Percentiles rank a stretch among this genome's conserved stretches.
phyloP scores from a whole-genome alignment of 1,140 invertebrate species.

The Zaprionus kolodkinae region DNA sequence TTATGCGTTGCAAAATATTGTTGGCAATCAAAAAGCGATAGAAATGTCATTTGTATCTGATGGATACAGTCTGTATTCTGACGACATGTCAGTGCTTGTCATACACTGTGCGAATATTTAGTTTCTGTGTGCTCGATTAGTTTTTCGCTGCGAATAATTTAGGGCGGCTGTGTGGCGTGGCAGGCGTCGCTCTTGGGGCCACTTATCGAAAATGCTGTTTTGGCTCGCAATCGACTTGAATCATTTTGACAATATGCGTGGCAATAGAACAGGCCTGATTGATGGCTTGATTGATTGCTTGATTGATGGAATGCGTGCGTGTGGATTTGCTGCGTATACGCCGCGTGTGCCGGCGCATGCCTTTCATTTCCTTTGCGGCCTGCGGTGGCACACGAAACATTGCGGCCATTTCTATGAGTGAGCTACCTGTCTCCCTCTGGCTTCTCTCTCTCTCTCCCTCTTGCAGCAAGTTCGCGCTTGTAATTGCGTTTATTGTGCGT shows the following conservation, averaged over 20 bases:
- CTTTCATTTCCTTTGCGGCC: constrained; percentile 68
- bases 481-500: constrained; percentile 82
- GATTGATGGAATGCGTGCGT: constrained; percentile 25
- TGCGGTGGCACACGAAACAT: constrained; percentile 45
- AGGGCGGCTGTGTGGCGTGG: neutral
- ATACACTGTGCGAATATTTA: neutral
- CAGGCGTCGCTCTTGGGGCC: constrained; percentile 24
- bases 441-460: too few relatives aligned
- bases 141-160: constrained; percentile 47
- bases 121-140: constrained; percentile 17
- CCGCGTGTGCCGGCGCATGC: constrained; percentile 35
- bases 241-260: constrained; percentile 61
- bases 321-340: constrained; percentile 26
- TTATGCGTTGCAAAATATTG: constrained; percentile 52
- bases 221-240: constrained; percentile 64
- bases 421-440: neutral
- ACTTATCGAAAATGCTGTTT: constrained; percentile 71
- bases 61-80: constrained; percentile 11
- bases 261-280: constrained; percentile 31
- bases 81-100: constrained; percentile 18
- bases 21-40: constrained; percentile 52
- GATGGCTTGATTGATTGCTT: constrained; percentile 60
- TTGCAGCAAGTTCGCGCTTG: constrained; percentile 32
- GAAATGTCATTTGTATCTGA: constrained; percentile 51
- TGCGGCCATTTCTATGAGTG: constrained; percentile 25